phyloP scores from a whole-genome alignment of 2,113 vertebrate genomes.

The Xiphorhynchus elegans region DNA sequence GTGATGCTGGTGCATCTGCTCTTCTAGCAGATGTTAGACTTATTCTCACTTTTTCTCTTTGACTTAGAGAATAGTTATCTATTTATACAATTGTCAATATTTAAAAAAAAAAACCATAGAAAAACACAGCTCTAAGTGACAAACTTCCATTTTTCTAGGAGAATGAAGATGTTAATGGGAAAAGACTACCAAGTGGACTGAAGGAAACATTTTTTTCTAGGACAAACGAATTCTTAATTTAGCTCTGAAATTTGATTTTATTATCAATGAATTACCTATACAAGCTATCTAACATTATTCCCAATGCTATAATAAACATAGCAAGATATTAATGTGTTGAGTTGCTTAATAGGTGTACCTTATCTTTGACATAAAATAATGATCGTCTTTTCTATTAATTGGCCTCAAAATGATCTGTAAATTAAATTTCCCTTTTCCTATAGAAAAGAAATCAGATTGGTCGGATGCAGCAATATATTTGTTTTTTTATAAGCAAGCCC shows the following conservation, averaged over 20 bases:
- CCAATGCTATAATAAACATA: background rate
- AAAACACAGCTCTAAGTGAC: background rate
- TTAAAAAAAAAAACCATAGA: background rate
- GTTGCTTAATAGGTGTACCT: background rate
- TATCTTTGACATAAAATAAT: background rate
- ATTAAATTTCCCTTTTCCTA: background rate
- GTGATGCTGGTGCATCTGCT: background rate
- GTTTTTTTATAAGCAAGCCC: background rate
- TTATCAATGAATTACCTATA: background rate
- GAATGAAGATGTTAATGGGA: background rate
- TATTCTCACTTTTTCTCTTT: background rate
- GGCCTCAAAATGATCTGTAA: background rate
- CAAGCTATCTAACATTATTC: background rate
- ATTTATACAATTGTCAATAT: background rate
- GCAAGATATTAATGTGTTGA: background rate
- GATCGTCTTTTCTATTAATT: background rate
- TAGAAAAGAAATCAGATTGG: background rate
- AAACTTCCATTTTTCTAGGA: background rate
- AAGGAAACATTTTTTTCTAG: background rate
- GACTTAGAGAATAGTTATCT: background rate
- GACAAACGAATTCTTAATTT: background rate
- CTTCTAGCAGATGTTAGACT: background rate
- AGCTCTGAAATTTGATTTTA: background rate
- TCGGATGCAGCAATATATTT: background rate
- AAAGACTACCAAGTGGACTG: background rate